These are phyloP conservation scores for Formica exsecta DNA, from an alignment of 1,140 invertebrate genomes.

Conservation along the genomic window DNA sequence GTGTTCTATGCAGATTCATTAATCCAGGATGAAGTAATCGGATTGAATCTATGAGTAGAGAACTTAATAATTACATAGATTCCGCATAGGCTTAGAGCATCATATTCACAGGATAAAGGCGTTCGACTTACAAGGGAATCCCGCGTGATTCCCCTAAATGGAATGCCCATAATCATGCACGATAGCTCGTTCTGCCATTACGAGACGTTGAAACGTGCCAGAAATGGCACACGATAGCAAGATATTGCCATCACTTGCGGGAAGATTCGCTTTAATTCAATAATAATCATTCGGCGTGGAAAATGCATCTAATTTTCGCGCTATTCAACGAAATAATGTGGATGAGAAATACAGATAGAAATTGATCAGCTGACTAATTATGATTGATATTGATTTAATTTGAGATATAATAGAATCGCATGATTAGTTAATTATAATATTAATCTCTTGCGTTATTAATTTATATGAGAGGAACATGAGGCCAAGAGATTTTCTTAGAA, in stretches of 20 bases:
- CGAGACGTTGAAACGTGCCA: neutral
- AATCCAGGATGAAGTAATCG: conserved; percentile 2
- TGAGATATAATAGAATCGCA: neutral
- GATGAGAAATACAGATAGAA: neutral
- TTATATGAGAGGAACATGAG: too few species aligned
- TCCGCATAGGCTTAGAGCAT: neutral
- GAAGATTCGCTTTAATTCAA: neutral
- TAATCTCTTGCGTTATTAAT: neutral
- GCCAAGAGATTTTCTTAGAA: too few species aligned
- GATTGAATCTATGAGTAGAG: conserved; percentile 22
- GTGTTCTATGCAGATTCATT: neutral
- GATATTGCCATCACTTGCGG: neutral
- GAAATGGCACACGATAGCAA: neutral
- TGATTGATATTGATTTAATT: too few species aligned
- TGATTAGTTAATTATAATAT: neutral
- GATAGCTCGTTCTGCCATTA: neutral
- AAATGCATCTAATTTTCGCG: neutral
- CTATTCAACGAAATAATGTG: neutral
- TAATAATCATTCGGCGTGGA: neutral
- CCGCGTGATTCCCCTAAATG: conserved; percentile 8
- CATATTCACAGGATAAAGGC: neutral
- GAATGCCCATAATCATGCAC: neutral
- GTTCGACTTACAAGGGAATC: neutral
- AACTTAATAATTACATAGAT: conserved; percentile 37
- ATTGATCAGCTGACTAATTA: neutral